Evolutionary conservation across 2,113 vertebrate genomes (phyloP).

Genomic region (Misgurnus mizolepis): DNA sequence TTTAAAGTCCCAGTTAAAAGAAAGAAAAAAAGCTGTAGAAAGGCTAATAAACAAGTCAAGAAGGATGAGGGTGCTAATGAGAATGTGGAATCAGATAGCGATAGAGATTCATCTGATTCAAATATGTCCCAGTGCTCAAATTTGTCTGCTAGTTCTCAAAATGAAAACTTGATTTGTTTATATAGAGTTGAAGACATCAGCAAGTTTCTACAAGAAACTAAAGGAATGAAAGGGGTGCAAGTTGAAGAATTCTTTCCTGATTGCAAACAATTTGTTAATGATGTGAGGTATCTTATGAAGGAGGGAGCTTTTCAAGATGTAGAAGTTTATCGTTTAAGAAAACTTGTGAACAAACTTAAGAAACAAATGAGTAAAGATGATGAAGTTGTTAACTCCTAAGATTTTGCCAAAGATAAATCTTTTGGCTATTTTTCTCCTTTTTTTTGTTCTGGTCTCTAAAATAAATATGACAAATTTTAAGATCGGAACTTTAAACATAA

Average conservation of each 20-base stretch:
- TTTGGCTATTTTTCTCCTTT: neutral
- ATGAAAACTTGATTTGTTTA: neutral
- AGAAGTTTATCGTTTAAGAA: neutral
- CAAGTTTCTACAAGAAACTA: too few relatives aligned
- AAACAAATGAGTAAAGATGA: neutral
- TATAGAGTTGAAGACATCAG: neutral
- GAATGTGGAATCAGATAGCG: neutral
- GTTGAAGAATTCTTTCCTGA: neutral
- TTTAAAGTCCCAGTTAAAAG: neutral
- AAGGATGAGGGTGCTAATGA: neutral
- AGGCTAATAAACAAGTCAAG: neutral
- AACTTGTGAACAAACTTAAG: neutral
- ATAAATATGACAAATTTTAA: neutral
- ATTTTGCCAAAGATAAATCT: neutral
- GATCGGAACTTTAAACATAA: slow-evolving; percentile 2
- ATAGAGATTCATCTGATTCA: neutral
- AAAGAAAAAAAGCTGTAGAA: neutral
- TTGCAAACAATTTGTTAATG: neutral
- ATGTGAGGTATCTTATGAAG: neutral
- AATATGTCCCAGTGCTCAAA: neutral
- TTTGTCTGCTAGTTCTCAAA: neutral
- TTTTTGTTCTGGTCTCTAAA: neutral
- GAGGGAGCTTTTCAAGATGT: slow-evolving; percentile 2
- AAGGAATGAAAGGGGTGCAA: neutral
- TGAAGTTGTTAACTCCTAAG: neutral